Base-by-base conservation (phyloP, 2,888 invertebrate species). In the Tetramorium bicarinatum region DNA sequence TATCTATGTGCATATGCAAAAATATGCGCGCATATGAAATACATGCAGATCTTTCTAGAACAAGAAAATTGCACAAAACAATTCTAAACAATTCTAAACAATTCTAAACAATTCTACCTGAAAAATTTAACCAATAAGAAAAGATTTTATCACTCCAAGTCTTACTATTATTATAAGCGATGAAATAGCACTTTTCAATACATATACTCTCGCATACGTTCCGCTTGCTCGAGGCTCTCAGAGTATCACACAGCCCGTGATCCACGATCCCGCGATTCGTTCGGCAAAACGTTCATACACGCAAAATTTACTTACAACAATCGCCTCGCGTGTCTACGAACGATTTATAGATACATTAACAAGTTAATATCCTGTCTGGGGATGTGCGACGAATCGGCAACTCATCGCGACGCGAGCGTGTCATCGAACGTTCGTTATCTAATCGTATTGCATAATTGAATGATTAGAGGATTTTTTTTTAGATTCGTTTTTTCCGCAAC, bases 381-480 rank as follows among this genome's bases (percentile, higher is more conserved):
- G 15, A 49, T 75, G 49, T 15, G n/a, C 25, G 3, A 29, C 2
- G 6, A 34, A 25, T 15, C 2, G n/a, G 0, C 25, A 8, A 62
- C 3, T 75, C 54, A 59, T 41, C 2, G 25, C 21, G 18, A 75
- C 47, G 18, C 47, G 18, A 18, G 34, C 9, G 2, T 47, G 44
- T 75, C 72, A 1, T 61, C n/a, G 29, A 0, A 13, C 25, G 25
- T 11, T 18, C 34, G 3, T 76, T 77, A 77, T 77, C 41, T 77
- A 66, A 77, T 4, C 6, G 52, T 13, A 52, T 77, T 77, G 41
- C 52, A 54, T 54, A 77, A 77, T 67, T 13, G 1, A 15, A 3
- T 18, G 41, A 74, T 47, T 74, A 38, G 25, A 25, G 47, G 6
- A 15, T 15, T 47, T 47, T 15, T 47, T 47, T n/a, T 3, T 66